Percentiles rank a stretch among this genome's conserved stretches.
phyloP scores from a whole-genome alignment of 2,113 vertebrate genomes.

The Periophthalmodon schlosseri region DNA sequence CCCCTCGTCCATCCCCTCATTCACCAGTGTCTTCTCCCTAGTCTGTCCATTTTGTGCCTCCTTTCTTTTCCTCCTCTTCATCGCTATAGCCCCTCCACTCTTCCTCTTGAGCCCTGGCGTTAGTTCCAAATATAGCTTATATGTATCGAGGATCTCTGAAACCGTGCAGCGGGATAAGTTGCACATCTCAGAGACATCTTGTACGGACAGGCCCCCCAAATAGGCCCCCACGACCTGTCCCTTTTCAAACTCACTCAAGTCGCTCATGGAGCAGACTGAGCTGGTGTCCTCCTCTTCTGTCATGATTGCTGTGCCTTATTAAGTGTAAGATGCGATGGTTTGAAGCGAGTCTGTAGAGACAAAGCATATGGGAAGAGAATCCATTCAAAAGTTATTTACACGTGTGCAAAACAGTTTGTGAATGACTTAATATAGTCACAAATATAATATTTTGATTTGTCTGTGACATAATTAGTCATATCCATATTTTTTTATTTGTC shows the following conservation, averaged over 20 bases:
- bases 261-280: not conserved
- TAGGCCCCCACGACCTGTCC: conserved; percentile 1
- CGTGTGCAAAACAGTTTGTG: too few relatives aligned
- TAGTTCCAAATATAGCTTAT: not conserved
- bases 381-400: not conserved
- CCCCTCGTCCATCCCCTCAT: not conserved
- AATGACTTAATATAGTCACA: too few relatives aligned
- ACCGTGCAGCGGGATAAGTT: not conserved
- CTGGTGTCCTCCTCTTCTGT: not conserved
- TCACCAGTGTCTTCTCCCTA: not conserved
- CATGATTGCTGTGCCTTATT: not conserved
- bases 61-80: not conserved
- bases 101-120: not conserved
- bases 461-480: too few relatives aligned
- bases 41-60: not conserved
- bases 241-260: not conserved
- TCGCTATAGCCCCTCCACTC: not conserved
- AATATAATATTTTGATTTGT: too few relatives aligned
- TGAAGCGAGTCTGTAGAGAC: not conserved
- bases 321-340: not conserved
- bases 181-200: not conserved
- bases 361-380: not conserved
- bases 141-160: not conserved
- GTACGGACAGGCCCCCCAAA: not conserved
- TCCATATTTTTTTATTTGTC: too few relatives aligned